A percentile compares a stretch with the other conserved stretches of the same genome.
These are phyloP conservation scores for Sinonovacula constricta DNA, from an alignment of 1,140 invertebrate species.

Conservation along the genomic window DNA sequence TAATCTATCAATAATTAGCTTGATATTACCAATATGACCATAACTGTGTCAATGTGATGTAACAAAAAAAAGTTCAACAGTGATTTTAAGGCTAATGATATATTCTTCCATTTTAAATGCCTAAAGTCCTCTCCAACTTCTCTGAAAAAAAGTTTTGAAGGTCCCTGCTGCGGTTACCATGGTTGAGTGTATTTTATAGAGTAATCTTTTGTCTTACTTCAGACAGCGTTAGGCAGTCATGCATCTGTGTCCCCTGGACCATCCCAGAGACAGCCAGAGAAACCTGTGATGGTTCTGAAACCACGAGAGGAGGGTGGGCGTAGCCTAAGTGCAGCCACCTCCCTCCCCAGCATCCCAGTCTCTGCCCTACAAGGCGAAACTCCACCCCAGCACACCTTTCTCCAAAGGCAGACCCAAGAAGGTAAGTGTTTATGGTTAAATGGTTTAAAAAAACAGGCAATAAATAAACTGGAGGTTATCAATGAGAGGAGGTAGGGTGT, in stretches of 20 bases:
- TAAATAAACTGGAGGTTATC: no score
- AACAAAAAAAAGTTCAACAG: background rate
- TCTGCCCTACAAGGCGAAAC: slow-evolving; percentile 38
- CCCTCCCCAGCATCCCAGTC: slow-evolving; percentile 35
- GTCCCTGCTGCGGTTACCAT: background rate
- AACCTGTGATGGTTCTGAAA: slow-evolving; percentile 45
- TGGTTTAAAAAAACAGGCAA: no score
- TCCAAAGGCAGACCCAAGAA: background rate
- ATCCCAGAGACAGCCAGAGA: slow-evolving; percentile 20
- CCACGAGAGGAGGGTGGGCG: slow-evolving; percentile 26
- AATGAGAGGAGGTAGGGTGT: no score
- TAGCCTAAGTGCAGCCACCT: background rate
- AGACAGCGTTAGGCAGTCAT: background rate
- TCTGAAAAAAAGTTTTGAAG: background rate
- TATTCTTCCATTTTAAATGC: background rate
- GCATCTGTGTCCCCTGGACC: slow-evolving; percentile 35
- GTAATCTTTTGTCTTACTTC: no score
- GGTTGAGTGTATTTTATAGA: background rate
- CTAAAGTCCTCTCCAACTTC: background rate
- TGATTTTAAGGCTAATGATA: background rate
- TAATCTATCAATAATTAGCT: no score
- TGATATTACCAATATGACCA: no score
- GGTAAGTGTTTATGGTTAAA: no score
- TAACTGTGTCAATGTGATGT: no score
- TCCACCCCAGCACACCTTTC: slow-evolving; percentile 35